Evolutionary conservation across 2,797 vertebrate genomes (phyloP), one percentile per base, ranked within the genome.

Genomic region (Catharus ustulatus): DNA sequence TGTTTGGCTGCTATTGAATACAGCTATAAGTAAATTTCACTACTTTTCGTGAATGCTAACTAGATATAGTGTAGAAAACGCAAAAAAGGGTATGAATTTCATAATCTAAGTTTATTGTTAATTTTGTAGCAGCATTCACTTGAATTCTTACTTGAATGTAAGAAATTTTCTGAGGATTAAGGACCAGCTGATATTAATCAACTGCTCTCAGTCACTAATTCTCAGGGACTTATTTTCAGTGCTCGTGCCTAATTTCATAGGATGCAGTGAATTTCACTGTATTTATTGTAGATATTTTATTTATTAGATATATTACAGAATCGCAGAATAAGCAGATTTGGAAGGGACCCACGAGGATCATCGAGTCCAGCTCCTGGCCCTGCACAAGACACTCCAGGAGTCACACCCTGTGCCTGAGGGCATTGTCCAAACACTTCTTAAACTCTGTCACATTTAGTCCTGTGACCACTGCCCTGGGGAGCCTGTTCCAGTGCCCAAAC

Each of bases 401-500:
- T 38, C 4, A 67, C 72, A 45, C 6, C 19, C 1, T 61, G 46
- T 59, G 23, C 6, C 46, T 45, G 54, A 38, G 32, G 27, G 38
- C n/a, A 4, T 13, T 68, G 46, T 0, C 29, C 38, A n/a, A 52
- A 67, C 0, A 0, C 30, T 26, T 19, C 11, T 30, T 42, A 61
- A 36, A 2, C 30, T 84, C 36, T 45, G 38, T 38, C 15, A 46
- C 3, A 3, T 7, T 38, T 29, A 5, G 23, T 45, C n/a, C 54
- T 76, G 45, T 59, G 6, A 7, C 38, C 38, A 32, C n/a, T 62
- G 7, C 23, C 19, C 6, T n/a, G 27, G 15, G 18, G 27, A 45
- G 27, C 27, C 32, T n/a, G 22, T 68, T 45, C 38, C 19, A 38
- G 46, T 52, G 54, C 10, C 23, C 46, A 52, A 0, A 1, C 27